Percentiles rank a stretch among this genome's conserved stretches.
Evolutionary conservation across 2,888 invertebrate genomes (phyloP).

Genomic region (Gibbula magus): DNA sequence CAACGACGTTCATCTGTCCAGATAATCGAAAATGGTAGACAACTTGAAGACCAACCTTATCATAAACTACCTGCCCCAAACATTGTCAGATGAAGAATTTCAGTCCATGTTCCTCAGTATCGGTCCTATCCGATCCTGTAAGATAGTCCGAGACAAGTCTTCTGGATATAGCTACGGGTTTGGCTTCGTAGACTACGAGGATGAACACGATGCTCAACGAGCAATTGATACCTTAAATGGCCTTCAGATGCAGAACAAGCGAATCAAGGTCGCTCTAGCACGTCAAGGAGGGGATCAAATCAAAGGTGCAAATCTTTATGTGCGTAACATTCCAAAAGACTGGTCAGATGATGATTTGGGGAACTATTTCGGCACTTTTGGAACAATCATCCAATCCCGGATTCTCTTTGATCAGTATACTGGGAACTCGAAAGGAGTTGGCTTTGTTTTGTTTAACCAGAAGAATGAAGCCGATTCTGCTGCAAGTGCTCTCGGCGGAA

Average conservation of each 20-base stretch:
- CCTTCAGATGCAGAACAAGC: constrained; percentile 90
- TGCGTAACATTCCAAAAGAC: constrained; percentile 87
- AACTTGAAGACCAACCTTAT: constrained; percentile 85
- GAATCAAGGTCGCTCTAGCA: constrained; percentile 94
- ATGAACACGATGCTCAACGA: constrained; percentile 88
- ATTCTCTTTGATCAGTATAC: constrained; percentile 91
- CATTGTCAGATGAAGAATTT: constrained; percentile 92
- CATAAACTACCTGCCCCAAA: constrained; percentile 95
- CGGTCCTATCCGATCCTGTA: constrained; percentile 91
- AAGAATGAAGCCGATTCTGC: constrained; percentile 93
- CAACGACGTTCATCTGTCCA: neutral
- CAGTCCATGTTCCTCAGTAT: constrained; percentile 91
- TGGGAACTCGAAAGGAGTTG: constrained; percentile 91
- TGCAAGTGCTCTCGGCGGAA: constrained; percentile 86
- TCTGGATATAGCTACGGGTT: constrained; percentile 97
- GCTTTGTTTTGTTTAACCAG: constrained; percentile 88
- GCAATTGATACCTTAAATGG: constrained; percentile 93
- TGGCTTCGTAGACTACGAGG: constrained; percentile 93
- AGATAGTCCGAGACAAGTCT: constrained; percentile 80
- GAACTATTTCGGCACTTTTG: constrained; percentile 90
- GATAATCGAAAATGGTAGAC: neutral
- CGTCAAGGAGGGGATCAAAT: constrained; percentile 93
- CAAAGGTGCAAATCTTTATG: constrained; percentile 94
- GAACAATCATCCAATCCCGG: constrained; percentile 93
- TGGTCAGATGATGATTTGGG: constrained; percentile 85